Evolutionary conservation across 2,113 vertebrate genomes (phyloP).

Genomic region (Salvelinus sp.): DNA sequence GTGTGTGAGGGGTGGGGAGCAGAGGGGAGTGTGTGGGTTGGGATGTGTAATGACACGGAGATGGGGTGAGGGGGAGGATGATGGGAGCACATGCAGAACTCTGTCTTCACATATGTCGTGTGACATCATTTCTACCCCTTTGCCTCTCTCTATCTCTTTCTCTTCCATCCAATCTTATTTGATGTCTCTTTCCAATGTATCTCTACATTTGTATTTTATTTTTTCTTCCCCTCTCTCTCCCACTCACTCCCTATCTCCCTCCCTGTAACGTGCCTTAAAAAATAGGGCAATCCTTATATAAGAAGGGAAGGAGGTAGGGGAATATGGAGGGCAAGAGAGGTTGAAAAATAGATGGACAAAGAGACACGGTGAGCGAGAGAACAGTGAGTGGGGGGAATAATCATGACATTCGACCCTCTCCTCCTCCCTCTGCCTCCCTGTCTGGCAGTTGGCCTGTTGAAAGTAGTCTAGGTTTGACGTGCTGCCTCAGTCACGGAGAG

Average conservation of each 20-base stretch:
- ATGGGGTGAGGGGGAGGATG: too few species aligned
- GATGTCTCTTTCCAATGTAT: not conserved
- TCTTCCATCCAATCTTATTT: slow-evolving; percentile 21
- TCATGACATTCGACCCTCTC: slow-evolving; percentile 33
- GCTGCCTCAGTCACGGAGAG: slow-evolving; percentile 74
- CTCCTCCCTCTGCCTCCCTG: slow-evolving; percentile 52
- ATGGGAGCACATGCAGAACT: too few species aligned
- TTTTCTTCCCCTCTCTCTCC: slow-evolving; percentile 50
- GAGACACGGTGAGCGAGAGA: slow-evolving; percentile 34
- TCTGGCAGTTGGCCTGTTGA: slow-evolving; percentile 68
- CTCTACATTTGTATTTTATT: slow-evolving; percentile 4
- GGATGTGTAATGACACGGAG: too few species aligned
- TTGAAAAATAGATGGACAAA: slow-evolving; percentile 45
- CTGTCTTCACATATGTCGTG: too few species aligned
- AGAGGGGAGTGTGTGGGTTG: too few species aligned
- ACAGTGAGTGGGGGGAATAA: slow-evolving; percentile 45
- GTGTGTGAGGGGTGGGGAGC: too few species aligned
- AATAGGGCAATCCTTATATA: slow-evolving; percentile 72
- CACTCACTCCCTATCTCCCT: slow-evolving; percentile 63
- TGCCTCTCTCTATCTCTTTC: slow-evolving; percentile 4
- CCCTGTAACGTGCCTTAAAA: slow-evolving; percentile 63
- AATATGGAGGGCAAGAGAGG: slow-evolving; percentile 33
- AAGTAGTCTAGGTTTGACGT: slow-evolving; percentile 77
- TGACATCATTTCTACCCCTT: too few species aligned
- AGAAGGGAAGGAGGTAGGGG: slow-evolving; percentile 54